A percentile compares a stretch with the other conserved stretches of the same genome.
These are phyloP conservation scores for Smittia aterrima DNA, from an alignment of 2,888 invertebrate genomes.

Conservation along the genomic window DNA sequence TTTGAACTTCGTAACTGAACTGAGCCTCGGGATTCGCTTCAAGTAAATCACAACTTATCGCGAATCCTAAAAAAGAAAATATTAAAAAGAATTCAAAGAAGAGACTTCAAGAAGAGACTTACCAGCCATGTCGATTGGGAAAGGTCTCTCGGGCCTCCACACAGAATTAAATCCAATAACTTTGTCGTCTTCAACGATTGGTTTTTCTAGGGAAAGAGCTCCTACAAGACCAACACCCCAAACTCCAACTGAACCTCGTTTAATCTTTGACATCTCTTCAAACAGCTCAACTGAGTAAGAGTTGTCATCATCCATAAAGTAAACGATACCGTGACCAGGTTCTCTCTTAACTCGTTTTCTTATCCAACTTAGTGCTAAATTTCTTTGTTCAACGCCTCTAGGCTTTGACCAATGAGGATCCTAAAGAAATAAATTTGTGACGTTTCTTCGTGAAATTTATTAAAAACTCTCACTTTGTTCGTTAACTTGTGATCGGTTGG, in stretches of 20 bases:
- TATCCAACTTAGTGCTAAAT: conserved; percentile 80
- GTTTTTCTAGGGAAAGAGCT: conserved; percentile 88
- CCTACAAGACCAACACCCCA: conserved; percentile 97
- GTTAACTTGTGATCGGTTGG: conserved; percentile 68
- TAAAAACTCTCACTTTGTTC: conserved; percentile 52
- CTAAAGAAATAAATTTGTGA: conserved; percentile 45
- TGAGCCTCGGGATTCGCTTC: conserved; percentile 67
- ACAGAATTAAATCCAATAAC: conserved; percentile 64
- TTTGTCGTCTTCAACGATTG: conserved; percentile 64
- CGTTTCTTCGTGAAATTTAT: not conserved
- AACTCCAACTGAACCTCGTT: conserved; percentile 71
- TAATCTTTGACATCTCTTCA: conserved; percentile 80
- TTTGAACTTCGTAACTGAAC: conserved; percentile 81
- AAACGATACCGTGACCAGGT: conserved; percentile 62
- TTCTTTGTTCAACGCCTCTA: conserved; percentile 88
- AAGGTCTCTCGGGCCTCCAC: conserved; percentile 88
- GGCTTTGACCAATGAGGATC: conserved; percentile 76
- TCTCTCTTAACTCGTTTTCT: conserved; percentile 64
- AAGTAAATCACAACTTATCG: conserved; percentile 75
- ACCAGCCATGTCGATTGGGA: conserved; percentile 94
- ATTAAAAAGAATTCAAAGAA: too few species aligned
- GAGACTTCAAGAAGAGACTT: too few species aligned
- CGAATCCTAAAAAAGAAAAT: conserved; percentile 64
- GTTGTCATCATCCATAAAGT: conserved; percentile 97
- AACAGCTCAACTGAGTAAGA: conserved; percentile 87